A percentile compares a stretch with the other conserved stretches of the same genome.
Conservation (phyloP, 2,888 invertebrate genomes). For the Tricholauxania praeusta region DNA sequence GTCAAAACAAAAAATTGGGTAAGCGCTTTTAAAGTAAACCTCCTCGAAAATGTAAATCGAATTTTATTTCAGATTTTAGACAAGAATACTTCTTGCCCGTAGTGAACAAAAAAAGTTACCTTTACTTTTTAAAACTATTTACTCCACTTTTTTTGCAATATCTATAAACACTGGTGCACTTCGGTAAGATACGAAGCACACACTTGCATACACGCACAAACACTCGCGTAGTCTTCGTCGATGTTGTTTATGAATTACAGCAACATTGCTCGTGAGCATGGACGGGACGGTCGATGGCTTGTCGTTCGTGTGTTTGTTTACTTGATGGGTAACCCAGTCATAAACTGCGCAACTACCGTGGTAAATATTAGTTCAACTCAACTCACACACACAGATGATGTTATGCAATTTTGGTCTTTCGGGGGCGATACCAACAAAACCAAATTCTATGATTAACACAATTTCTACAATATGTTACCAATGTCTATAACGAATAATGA, state of each 20-base stretch:
- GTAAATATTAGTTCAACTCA: conserved; percentile 20
- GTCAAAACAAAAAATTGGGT: no score
- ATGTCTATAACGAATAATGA: conserved; percentile 10
- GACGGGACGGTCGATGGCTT: conserved; percentile 5
- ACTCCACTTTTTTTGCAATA: no score
- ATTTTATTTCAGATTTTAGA: no score
- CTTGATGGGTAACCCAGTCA: conserved; percentile 16
- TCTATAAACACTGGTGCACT: conserved; percentile 22
- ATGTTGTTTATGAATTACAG: conserved; percentile 28
- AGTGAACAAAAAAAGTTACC: no score
- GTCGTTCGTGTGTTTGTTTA: conserved; percentile 8
- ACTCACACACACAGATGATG: conserved; percentile 53
- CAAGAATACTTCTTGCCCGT: no score
- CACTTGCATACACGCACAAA: conserved; percentile 50
- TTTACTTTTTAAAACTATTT: no score
- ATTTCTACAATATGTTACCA: conserved; percentile 37
- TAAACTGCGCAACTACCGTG: conserved; percentile 21
- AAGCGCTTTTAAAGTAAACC: no score
- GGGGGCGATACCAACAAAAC: conserved; percentile 51
- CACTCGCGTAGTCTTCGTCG: not conserved
- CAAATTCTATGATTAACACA: conserved; percentile 38
- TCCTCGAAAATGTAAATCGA: no score
- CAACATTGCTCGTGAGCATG: conserved; percentile 17
- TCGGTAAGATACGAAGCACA: conserved; percentile 11
- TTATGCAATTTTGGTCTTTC: conserved; percentile 59